A percentile compares a stretch with the other conserved stretches of the same genome.
These are phyloP conservation scores for Heliangelus exortis DNA, from an alignment of 2,797 vertebrate genomes.

Conservation along the genomic window DNA sequence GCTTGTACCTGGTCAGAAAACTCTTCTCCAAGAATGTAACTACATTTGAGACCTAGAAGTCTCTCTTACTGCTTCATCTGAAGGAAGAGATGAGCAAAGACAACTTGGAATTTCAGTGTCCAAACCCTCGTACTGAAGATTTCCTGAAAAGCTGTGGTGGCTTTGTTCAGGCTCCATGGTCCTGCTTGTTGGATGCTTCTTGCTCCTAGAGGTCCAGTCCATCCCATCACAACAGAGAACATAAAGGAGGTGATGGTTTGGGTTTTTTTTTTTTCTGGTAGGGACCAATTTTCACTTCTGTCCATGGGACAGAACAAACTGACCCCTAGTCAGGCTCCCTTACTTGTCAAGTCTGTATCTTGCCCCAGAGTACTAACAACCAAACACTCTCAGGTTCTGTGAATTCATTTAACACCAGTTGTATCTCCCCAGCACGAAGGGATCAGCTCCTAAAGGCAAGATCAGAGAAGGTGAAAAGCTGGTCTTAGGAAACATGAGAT, in stretches of 20 bases:
- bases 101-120: neutral
- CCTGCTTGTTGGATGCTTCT: neutral
- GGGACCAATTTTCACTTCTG: neutral
- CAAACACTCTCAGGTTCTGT: neutral
- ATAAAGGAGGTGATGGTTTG: neutral
- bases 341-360: neutral
- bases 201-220: neutral
- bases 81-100: neutral
- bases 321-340: accelerated
- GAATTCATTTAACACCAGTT: slow-evolving; percentile 35
- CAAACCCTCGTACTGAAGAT: neutral
- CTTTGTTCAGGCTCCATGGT: neutral
- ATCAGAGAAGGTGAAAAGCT: slow-evolving; percentile 64
- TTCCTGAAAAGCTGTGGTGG: neutral
- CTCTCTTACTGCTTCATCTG: neutral
- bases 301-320: neutral
- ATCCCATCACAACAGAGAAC: neutral
- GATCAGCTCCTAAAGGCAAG: slow-evolving; percentile 59
- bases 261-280: neutral
- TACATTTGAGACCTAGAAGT: neutral
- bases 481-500: slow-evolving; percentile 57
- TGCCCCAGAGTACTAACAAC: neutral
- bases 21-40: neutral
- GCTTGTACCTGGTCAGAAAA: neutral
- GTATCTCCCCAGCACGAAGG: neutral